Conservation (phyloP, 2,888 invertebrate species). For the Ophion ventricosus region DNA sequence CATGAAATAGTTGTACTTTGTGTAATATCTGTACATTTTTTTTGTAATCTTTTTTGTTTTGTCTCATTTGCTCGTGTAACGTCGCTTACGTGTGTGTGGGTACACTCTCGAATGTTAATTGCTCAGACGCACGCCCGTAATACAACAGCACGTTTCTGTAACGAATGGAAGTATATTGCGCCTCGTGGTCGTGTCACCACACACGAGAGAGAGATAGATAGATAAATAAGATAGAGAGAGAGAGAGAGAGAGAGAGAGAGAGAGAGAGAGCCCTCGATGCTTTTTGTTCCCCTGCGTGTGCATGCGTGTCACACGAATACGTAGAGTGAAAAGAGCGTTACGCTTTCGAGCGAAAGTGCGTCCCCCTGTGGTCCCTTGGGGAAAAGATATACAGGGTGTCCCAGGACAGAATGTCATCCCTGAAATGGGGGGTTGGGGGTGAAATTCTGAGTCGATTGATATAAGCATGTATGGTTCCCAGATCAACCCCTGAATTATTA, state of each 20-base stretch:
- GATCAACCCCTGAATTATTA: too few species aligned
- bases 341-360: slow-evolving; percentile 47
- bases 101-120: slow-evolving; percentile 71
- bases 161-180: slow-evolving; percentile 62
- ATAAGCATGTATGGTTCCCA: too few species aligned
- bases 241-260: not conserved
- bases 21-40: too few species aligned
- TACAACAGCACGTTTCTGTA: slow-evolving; percentile 73
- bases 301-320: slow-evolving; percentile 43
- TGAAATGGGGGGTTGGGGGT: too few species aligned
- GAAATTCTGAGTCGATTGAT: too few species aligned
- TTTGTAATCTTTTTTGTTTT: slow-evolving; percentile 4
- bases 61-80: not conserved
- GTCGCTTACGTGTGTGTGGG: slow-evolving; percentile 34
- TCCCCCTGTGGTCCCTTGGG: slow-evolving; percentile 38
- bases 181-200: slow-evolving; percentile 3
- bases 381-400: too few species aligned
- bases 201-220: not conserved
- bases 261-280: not conserved
- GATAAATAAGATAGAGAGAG: not conserved
- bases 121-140: slow-evolving; percentile 64
- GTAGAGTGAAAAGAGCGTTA: slow-evolving; percentile 51
- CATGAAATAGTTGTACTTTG: too few species aligned
- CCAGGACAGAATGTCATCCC: too few species aligned
- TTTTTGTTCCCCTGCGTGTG: slow-evolving; percentile 34